Conservation (phyloP, 2,888 invertebrate species). For the Myopa tessellatipennis region DNA sequence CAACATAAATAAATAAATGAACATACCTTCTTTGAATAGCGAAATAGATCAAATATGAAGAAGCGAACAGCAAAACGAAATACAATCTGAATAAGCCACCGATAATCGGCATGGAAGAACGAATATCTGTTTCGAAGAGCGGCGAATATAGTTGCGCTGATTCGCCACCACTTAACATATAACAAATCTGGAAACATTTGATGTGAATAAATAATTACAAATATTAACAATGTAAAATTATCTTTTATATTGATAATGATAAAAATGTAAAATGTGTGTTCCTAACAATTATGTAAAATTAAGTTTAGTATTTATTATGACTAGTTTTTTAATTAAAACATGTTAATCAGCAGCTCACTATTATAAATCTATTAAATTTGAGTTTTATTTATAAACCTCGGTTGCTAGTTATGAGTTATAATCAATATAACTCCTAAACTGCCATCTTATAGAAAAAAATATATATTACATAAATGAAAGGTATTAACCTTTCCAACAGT, state of each 20-base stretch:
- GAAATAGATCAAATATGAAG: constrained; percentile 68
- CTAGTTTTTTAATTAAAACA: not conserved
- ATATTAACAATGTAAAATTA: not conserved
- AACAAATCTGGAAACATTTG: constrained; percentile 70
- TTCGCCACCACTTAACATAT: constrained; percentile 88
- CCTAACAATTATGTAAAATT: not conserved
- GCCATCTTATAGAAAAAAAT: too few species aligned
- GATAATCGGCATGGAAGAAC: constrained; percentile 77
- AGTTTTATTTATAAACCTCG: too few species aligned
- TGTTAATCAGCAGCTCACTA: not conserved
- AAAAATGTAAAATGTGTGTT: too few species aligned
- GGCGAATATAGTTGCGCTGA: constrained; percentile 90
- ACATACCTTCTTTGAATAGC: constrained; percentile 64
- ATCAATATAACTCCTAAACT: too few species aligned
- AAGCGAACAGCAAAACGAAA: constrained; percentile 68
- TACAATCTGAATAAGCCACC: constrained; percentile 70
- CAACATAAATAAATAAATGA: not conserved
- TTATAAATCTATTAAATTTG: too few species aligned
- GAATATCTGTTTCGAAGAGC: constrained; percentile 87
- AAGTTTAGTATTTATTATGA: not conserved
- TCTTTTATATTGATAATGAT: too few species aligned
- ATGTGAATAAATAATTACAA: not conserved
- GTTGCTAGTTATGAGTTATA: too few species aligned
- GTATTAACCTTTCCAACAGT: too few species aligned
- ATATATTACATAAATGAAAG: too few species aligned